These are phyloP conservation scores for Hyperopisus bebe DNA, from an alignment of 2,113 vertebrate genomes.

Conservation along the genomic window DNA sequence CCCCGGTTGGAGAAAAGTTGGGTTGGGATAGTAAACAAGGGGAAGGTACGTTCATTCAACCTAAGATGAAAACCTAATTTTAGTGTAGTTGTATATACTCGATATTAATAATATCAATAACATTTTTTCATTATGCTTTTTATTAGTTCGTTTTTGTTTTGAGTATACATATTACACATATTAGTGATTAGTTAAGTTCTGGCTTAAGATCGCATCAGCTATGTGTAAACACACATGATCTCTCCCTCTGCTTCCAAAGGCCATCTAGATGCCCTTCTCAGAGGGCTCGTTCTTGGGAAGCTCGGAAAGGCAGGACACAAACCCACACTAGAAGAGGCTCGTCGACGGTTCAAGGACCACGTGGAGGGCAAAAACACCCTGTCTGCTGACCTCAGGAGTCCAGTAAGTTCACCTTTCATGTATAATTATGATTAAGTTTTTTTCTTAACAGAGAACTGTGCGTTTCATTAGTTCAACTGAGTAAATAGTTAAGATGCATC, in stretches of 20 bases:
- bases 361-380: conserved; percentile 82
- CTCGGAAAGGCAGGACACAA: conserved; percentile 94
- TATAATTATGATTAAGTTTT: neutral
- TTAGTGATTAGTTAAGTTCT: neutral
- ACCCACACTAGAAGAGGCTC: conserved; percentile 87
- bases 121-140: neutral
- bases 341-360: conserved; percentile 89
- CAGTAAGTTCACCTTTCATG: conserved; percentile 60
- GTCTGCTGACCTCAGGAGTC: conserved; percentile 89
- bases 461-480: neutral
- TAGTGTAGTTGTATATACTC: neutral
- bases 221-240: neutral
- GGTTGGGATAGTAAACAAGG: conserved; percentile 92
- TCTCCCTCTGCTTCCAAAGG: conserved; percentile 53
- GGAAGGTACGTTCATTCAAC: conserved; percentile 69
- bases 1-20: conserved; percentile 85
- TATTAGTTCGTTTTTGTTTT: neutral
- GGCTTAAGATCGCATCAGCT: neutral
- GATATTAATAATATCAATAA: neutral
- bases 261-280: conserved; percentile 84
- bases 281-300: conserved; percentile 87
- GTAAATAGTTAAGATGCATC: neutral
- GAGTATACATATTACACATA: neutral
- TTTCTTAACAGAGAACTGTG: neutral
- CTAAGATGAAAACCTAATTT: neutral